phyloP scores from a whole-genome alignment of 2,797 vertebrate genomes.

The Aldrovandia affinis region DNA sequence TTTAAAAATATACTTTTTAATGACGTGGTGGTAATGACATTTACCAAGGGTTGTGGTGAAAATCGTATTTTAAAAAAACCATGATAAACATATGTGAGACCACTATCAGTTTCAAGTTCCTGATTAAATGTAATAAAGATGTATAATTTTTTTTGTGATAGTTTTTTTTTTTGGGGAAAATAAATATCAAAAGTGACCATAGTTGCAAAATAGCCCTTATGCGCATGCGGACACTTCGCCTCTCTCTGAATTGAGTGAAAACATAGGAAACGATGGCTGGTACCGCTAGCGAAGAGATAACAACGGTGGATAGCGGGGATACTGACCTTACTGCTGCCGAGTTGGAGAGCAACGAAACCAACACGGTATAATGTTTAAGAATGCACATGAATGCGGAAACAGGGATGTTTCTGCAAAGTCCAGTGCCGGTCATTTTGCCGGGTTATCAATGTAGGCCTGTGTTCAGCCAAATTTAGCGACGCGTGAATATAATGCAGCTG shows the following conservation, averaged over 20 bases:
- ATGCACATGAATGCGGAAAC: background rate
- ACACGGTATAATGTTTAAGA: constrained; percentile 27
- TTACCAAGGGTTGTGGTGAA: too few relatives aligned
- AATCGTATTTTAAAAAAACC: too few relatives aligned
- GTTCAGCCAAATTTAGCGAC: background rate
- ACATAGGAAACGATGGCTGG: constrained; percentile 31
- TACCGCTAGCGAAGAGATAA: background rate
- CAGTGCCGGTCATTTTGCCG: background rate
- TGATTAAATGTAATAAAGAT: too few relatives aligned
- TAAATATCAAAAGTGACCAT: too few relatives aligned
- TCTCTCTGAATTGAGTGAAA: background rate
- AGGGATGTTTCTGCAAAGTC: background rate
- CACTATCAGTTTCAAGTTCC: too few relatives aligned
- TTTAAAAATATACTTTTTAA: too few relatives aligned
- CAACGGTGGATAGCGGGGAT: constrained; percentile 14
- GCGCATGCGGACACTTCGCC: constrained; percentile 20
- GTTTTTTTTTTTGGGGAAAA: too few relatives aligned
- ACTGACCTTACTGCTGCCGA: constrained; percentile 23
- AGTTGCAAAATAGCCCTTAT: too few relatives aligned
- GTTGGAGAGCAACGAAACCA: constrained; percentile 15
- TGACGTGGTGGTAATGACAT: too few relatives aligned
- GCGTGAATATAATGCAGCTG: background rate
- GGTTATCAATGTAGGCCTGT: constrained; percentile 16
- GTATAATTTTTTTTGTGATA: too few relatives aligned
- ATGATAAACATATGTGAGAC: too few relatives aligned